These are phyloP conservation scores for Xiphophorus maculatus DNA, from an alignment of 2,113 vertebrate species.

Conservation along the genomic window DNA sequence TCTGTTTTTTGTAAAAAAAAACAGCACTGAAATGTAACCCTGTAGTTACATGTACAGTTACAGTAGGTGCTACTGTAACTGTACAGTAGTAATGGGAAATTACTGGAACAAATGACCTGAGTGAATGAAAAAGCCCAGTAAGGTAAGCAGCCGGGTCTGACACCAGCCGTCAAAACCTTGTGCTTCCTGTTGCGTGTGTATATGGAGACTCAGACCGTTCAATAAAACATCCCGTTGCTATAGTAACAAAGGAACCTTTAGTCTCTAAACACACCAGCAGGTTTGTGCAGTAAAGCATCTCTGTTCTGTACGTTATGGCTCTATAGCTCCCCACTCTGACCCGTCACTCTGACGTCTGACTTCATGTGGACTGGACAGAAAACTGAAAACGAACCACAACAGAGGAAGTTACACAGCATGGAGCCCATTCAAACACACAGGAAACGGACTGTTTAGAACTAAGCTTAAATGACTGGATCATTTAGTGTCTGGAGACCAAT, in stretches of 20 bases:
- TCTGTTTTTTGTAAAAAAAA: too few species aligned
- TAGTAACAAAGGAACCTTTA: slow-evolving; percentile 76
- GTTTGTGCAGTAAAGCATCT: slow-evolving; percentile 86
- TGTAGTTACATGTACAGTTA: too few species aligned
- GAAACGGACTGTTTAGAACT: too few species aligned
- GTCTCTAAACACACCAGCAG: slow-evolving; percentile 84
- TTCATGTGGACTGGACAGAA: background rate
- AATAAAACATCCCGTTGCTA: slow-evolving; percentile 87
- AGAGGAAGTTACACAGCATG: background rate
- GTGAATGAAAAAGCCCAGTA: background rate
- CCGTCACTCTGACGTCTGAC: slow-evolving; percentile 70
- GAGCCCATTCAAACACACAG: too few species aligned
- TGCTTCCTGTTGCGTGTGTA: background rate
- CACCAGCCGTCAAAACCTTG: background rate
- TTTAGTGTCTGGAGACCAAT: background rate
- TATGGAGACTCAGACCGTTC: slow-evolving; percentile 81
- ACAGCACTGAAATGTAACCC: too few species aligned
- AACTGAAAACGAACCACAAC: background rate
- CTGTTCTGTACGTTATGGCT: slow-evolving; percentile 80
- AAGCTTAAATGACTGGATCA: background rate
- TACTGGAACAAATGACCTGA: background rate
- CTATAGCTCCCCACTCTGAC: slow-evolving; percentile 78
- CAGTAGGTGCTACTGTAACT: background rate
- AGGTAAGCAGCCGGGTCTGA: background rate
- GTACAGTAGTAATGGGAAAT: background rate